Evolutionary conservation across 2,888 invertebrate genomes (phyloP).

Genomic region (Erpobdella octoculata): DNA sequence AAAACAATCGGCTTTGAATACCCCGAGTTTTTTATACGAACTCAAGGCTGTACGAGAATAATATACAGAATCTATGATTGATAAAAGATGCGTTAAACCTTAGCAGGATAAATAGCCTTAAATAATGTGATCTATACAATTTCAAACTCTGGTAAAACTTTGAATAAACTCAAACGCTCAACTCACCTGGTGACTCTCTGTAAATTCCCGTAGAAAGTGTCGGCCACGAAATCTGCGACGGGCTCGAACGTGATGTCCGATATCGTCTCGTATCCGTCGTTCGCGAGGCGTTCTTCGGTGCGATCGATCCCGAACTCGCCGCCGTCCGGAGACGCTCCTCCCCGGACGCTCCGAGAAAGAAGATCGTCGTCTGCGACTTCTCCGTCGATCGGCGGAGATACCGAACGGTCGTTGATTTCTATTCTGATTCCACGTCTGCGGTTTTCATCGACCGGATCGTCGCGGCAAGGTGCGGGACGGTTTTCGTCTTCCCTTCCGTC

Average conservation of each 20-base stretch:
- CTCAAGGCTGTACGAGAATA: too few species aligned
- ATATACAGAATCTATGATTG: too few species aligned
- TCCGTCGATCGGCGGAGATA: not conserved
- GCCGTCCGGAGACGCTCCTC: not conserved
- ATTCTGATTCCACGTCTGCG: not conserved
- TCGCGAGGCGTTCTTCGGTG: too few species aligned
- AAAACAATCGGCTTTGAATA: too few species aligned
- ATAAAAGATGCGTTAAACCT: too few species aligned
- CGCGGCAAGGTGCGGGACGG: not conserved
- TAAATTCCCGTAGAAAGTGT: not conserved
- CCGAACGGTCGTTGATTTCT: not conserved
- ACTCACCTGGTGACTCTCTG: not conserved
- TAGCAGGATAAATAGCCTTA: too few species aligned
- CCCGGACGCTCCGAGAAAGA: not conserved
- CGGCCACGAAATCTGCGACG: not conserved
- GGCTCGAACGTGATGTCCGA: too few species aligned
- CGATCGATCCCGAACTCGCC: too few species aligned
- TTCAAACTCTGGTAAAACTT: too few species aligned
- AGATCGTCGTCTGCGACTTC: not conserved
- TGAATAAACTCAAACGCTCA: not conserved
- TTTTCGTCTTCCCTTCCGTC: not conserved
- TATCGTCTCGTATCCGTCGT: too few species aligned
- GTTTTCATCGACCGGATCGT: not conserved
- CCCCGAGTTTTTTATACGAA: too few species aligned
- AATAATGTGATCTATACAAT: too few species aligned